Conservation (phyloP, 1,140 invertebrate genomes). For the Brachionus manjavacas region DNA sequence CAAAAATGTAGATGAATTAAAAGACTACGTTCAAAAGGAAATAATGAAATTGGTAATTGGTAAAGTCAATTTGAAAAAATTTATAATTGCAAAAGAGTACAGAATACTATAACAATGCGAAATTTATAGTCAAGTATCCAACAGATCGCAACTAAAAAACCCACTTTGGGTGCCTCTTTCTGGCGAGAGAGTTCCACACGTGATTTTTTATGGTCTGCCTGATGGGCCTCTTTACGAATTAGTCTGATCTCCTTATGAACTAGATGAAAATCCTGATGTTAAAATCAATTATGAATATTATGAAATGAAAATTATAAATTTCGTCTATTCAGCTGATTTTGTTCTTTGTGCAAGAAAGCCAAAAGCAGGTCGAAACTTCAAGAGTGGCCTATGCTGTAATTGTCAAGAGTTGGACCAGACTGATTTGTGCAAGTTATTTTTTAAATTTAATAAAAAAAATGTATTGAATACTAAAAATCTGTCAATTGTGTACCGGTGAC, state of each 20-base stretch:
- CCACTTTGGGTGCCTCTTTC: slow-evolving; percentile 70
- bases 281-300: slow-evolving; percentile 82
- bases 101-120: slow-evolving; percentile 74
- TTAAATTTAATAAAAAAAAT: too few species aligned
- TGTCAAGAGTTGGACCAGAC: too few species aligned
- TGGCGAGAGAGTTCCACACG: slow-evolving; percentile 82
- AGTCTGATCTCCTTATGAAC: slow-evolving; percentile 71
- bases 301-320: slow-evolving; percentile 76
- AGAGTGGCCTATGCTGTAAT: too few species aligned
- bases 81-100: slow-evolving; percentile 90
- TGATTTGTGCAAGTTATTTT: too few species aligned
- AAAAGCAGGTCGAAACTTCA: too few species aligned
- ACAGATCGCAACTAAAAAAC: slow-evolving; percentile 61
- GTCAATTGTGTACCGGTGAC: too few species aligned
- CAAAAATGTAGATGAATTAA: slow-evolving; percentile 71
- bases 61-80: slow-evolving; percentile 73
- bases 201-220: slow-evolving; percentile 80
- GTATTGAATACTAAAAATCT: too few species aligned
- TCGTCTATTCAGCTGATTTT: too few species aligned
- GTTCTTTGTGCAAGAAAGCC: too few species aligned
- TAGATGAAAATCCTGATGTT: slow-evolving; percentile 65
- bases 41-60: slow-evolving; percentile 75
- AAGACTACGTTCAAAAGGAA: slow-evolving; percentile 71
- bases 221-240: slow-evolving; percentile 76
- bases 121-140: slow-evolving; percentile 81